Evolutionary conservation across 2,113 vertebrate species (phyloP), one percentile per base, ranked within the genome.

Genomic region (Lophura nycthemera): DNA sequence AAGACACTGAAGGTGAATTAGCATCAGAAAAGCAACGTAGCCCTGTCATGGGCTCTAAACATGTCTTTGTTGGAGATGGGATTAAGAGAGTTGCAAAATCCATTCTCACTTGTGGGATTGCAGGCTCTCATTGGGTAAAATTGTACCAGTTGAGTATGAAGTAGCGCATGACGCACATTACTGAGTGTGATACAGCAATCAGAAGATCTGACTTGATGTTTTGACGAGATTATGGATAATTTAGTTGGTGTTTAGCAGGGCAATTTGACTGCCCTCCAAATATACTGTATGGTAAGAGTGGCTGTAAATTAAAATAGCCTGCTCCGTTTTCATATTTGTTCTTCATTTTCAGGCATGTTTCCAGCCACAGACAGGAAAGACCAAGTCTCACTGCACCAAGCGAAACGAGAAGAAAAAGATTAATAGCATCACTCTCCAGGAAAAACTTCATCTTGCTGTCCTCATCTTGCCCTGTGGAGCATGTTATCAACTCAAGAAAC

Each of bases 81-180:
- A 22, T 32, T 30, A 71, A 5, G 14, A 74, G 45, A 66, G 40
- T 6, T 15, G 40, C 7, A 18, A 60, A 56, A n/a, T 10, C 78
- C 32, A 36, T 30, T 36, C 70, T 67, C 66, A 29, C 29, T 20
- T 14, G 11, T 40, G 29, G 42, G 27, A 20, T 38, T 0, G 0
- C 36, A 24, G 38, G 25, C 48, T 27, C 10, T 81, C 34, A 3
- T 1, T 27, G 42, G 18, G 50, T 7, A 34, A 38, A 34, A 18
- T 4, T n/a, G 30, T 4, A 27, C 18, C 10, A 57, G 17, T 3
- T 74, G 38, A 20, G 13, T 63, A 8, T 0, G 0, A 6, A 75
- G n/a, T 19, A 47, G n/a, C 48, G 40, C 13, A 24, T 18, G 29
- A 27, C 2, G 2, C 3, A 0, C 19, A 6, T 67, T 67, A 25